Conservation (phyloP, 2,113 vertebrate genomes). For the Ctenomys sociabilis region DNA sequence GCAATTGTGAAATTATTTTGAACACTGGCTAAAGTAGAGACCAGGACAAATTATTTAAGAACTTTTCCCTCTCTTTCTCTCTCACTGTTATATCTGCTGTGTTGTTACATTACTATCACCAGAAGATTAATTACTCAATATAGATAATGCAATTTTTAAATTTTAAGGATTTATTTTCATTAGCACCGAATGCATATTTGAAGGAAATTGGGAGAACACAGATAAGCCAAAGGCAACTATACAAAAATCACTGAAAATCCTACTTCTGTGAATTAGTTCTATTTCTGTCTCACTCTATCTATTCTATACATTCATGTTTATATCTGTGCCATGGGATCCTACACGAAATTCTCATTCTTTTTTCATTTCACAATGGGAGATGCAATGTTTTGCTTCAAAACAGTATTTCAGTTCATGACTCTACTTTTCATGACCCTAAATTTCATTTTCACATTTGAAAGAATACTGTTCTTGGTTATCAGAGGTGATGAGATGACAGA, state of each 20-base stretch:
- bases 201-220: background rate
- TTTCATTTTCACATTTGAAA: conserved; percentile 19
- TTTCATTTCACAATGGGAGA: background rate
- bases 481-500: background rate
- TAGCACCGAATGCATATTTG: background rate
- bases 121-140: conserved; percentile 13
- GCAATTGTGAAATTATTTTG: background rate
- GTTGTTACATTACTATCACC: background rate
- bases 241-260: conserved; percentile 4
- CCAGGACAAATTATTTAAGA: background rate
- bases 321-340: background rate
- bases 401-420: background rate
- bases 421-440: conserved; percentile 1
- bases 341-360: background rate
- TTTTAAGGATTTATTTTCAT: background rate
- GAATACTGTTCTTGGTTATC: background rate
- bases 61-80: background rate
- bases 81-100: background rate
- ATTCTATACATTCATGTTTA: background rate
- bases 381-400: conserved; percentile 15
- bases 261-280: background rate
- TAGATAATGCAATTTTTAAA: conserved; percentile 20
- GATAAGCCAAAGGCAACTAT: background rate
- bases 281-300: background rate
- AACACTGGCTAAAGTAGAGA: background rate